phyloP scores from a whole-genome alignment of 2,113 vertebrate genomes.

The Gnathonemus echidnorhynchus region DNA sequence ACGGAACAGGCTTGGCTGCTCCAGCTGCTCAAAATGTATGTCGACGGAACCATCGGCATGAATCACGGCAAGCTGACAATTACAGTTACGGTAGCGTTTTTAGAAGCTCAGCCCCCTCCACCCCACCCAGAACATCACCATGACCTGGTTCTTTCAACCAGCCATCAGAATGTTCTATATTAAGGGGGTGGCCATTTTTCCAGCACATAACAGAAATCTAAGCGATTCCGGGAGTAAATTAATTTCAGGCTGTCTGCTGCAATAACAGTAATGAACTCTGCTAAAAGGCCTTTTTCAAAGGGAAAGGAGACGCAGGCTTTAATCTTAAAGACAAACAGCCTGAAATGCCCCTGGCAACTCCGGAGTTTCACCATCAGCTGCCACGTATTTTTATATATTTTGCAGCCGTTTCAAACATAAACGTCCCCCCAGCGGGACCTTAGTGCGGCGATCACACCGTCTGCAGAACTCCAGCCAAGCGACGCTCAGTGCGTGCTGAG shows the following conservation, averaged over 20 bases:
- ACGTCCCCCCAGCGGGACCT: background rate
- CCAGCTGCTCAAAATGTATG: background rate
- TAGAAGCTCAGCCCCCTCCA: background rate
- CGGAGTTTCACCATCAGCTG: background rate
- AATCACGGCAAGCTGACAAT: background rate
- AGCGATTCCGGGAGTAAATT: background rate
- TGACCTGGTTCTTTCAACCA: slow-evolving; percentile 5
- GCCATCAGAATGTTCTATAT: background rate
- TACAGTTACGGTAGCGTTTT: background rate
- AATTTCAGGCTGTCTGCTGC: background rate
- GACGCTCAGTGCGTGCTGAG: background rate
- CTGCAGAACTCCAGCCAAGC: background rate
- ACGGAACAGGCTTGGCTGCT: background rate
- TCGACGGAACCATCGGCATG: background rate
- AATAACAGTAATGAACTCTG: slow-evolving; percentile 5
- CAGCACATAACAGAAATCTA: background rate
- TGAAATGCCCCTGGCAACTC: background rate
- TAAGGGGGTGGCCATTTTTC: background rate
- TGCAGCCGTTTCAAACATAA: background rate
- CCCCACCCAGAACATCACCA: background rate
- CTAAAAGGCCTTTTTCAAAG: background rate
- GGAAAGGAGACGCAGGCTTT: background rate
- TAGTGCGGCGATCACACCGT: background rate
- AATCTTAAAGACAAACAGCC: background rate
- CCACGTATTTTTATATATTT: background rate